Evolutionary conservation across 2,797 vertebrate species (phyloP).

Genomic region (Catharus ustulatus): DNA sequence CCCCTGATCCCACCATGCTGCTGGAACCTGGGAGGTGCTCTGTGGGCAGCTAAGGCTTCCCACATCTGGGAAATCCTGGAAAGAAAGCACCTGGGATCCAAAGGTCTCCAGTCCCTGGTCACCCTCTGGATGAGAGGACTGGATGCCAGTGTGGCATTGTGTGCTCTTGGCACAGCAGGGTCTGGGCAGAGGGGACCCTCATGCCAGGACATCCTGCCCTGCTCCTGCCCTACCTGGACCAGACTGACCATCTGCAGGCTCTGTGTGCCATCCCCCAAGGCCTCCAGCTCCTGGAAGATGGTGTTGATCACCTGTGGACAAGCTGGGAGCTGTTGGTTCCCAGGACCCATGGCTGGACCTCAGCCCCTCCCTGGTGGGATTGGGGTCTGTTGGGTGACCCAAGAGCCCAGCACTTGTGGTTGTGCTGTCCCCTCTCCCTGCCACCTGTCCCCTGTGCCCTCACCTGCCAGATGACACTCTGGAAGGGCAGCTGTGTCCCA

Average conservation of each 20-base stretch:
- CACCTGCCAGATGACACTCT: conserved; percentile 80
- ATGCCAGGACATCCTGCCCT: neutral
- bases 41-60: neutral
- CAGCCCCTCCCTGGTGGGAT: accelerated
- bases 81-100: neutral
- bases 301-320: conserved; percentile 74
- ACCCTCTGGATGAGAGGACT: neutral
- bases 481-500: conserved; percentile 54
- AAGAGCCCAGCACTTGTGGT: neutral
- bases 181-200: neutral
- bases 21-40: neutral
- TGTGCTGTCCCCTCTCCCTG: neutral
- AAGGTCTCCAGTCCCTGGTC: neutral
- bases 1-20: neutral
- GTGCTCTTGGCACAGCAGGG: neutral
- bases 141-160: neutral
- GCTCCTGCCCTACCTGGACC: conserved; percentile 79
- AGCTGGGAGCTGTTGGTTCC: neutral
- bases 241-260: conserved; percentile 78
- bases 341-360: accelerated
- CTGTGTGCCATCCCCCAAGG: neutral
- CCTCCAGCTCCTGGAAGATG: conserved; percentile 73
- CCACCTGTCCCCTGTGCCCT: conserved; percentile 68
- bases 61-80: neutral
- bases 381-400: accelerated